phyloP scores from a whole-genome alignment of 2,113 vertebrate genomes.

The Piaya cayana region DNA sequence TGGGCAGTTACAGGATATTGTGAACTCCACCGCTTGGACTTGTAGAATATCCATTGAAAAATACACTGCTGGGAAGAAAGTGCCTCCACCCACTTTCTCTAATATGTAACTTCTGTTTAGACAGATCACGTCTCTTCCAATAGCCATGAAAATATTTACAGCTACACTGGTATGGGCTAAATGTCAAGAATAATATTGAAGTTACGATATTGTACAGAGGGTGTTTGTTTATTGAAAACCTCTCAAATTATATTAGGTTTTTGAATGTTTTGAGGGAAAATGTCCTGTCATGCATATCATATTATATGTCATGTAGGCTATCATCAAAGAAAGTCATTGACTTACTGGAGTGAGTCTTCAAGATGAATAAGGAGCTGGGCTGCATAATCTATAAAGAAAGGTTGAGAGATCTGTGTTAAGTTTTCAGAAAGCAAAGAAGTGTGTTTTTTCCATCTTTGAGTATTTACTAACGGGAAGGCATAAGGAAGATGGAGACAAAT shows the following conservation, averaged over 20 bases:
- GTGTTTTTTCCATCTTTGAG: not conserved
- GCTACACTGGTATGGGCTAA: constrained; percentile 7
- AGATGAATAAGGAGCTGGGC: not conserved
- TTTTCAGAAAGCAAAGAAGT: not conserved
- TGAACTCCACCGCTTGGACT: not conserved
- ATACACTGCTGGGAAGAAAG: not conserved
- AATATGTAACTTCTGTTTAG: constrained; percentile 20
- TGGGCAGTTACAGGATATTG: not conserved
- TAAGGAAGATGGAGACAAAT: not conserved
- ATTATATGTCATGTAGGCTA: not conserved
- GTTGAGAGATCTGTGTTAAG: not conserved
- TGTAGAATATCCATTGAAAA: not conserved
- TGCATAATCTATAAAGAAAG: not conserved
- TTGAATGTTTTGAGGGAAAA: constrained; percentile 6
- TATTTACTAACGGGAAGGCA: not conserved
- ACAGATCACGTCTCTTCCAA: constrained; percentile 40
- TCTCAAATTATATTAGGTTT: constrained; percentile 4
- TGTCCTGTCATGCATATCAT: not conserved
- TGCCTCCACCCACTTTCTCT: not conserved
- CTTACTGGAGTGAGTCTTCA: not conserved
- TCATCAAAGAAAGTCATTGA: not conserved
- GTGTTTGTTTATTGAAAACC: constrained; percentile 43
- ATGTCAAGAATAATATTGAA: constrained; percentile 51
- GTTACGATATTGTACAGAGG: constrained; percentile 8
- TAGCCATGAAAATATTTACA: constrained; percentile 54